phyloP scores from a whole-genome alignment of 2,113 vertebrate species.

The Columbina picui region DNA sequence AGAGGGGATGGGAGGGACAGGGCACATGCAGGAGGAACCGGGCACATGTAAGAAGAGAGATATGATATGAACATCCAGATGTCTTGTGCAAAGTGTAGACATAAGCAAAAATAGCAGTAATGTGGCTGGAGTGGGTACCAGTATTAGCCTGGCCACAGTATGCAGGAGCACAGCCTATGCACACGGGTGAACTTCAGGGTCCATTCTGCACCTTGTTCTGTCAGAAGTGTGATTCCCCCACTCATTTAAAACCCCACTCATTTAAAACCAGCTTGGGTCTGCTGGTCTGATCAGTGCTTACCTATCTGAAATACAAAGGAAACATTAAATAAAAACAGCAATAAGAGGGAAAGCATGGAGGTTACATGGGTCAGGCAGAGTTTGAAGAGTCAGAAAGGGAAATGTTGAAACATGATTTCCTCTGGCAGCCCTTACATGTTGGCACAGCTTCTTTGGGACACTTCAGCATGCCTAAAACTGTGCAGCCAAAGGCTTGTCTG shows the following conservation, averaged over 20 bases:
- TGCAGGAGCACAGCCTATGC: rapidly evolving
- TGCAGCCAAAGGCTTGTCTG: not conserved
- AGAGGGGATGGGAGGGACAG: not conserved
- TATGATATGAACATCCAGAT: rapidly evolving
- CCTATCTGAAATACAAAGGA: not conserved
- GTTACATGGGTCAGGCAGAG: not conserved
- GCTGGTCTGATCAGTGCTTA: not conserved
- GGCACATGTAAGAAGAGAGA: rapidly evolving
- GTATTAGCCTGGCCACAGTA: not conserved
- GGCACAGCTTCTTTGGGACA: not conserved
- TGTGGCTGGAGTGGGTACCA: not conserved
- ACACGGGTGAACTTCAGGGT: rapidly evolving
- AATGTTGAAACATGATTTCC: slow-evolving; percentile 4
- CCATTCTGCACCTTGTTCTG: not conserved
- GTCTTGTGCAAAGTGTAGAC: not conserved
- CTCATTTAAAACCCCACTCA: not conserved
- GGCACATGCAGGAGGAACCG: not conserved
- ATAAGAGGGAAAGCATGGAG: not conserved
- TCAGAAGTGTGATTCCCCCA: not conserved
- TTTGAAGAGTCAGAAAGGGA: not conserved
- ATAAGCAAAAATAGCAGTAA: not conserved
- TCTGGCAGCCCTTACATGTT: not conserved
- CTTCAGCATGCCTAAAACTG: not conserved
- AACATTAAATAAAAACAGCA: not conserved
- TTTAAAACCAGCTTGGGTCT: not conserved